These are phyloP conservation scores for Micromussa lordhowensis DNA, from an alignment of 92 coral and sea anemone genomes.

Conservation along the genomic window DNA sequence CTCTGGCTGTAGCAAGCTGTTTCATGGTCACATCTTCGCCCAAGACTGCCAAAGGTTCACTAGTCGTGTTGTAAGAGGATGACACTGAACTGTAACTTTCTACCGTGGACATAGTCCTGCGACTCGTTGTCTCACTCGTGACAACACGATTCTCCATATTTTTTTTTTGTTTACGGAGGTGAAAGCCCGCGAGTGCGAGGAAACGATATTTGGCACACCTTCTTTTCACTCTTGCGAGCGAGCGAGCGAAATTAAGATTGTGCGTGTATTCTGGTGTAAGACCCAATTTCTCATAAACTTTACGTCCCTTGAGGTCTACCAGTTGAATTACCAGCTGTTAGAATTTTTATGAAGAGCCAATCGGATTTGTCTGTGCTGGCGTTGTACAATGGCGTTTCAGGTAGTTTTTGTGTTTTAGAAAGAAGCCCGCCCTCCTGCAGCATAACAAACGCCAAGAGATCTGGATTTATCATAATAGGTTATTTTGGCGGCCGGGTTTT, in stretches of 20 bases:
- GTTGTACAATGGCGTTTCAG: slow-evolving; percentile 41
- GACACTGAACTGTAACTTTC: slow-evolving; percentile 45
- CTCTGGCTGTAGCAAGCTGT: slow-evolving; percentile 93
- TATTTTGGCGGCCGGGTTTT: background rate
- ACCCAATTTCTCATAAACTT: slow-evolving; percentile 22
- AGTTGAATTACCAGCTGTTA: slow-evolving; percentile 53
- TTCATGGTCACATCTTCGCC: slow-evolving; percentile 82
- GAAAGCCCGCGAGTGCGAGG: background rate
- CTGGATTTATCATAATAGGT: slow-evolving; percentile 8
- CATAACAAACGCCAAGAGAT: slow-evolving; percentile 33
- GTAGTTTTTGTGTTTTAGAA: slow-evolving; percentile 46
- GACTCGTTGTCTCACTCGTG: slow-evolving; percentile 13
- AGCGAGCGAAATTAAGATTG: background rate
- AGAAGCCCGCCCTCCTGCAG: slow-evolving; percentile 27
- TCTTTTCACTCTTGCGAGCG: slow-evolving; percentile 3
- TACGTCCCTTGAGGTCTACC: slow-evolving; percentile 65
- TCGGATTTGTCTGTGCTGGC: slow-evolving; percentile 13
- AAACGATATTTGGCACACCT: background rate
- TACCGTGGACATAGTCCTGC: slow-evolving; percentile 31
- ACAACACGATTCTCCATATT: slow-evolving; percentile 29
- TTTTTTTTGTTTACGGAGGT: background rate
- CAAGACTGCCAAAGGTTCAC: slow-evolving; percentile 15
- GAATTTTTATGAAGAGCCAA: slow-evolving; percentile 36
- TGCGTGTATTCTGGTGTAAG: slow-evolving; percentile 1
- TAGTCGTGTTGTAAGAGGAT: slow-evolving; percentile 23